Conservation (phyloP, 92 coral and sea anemone genomes). For the Meandrina meandrites region DNA sequence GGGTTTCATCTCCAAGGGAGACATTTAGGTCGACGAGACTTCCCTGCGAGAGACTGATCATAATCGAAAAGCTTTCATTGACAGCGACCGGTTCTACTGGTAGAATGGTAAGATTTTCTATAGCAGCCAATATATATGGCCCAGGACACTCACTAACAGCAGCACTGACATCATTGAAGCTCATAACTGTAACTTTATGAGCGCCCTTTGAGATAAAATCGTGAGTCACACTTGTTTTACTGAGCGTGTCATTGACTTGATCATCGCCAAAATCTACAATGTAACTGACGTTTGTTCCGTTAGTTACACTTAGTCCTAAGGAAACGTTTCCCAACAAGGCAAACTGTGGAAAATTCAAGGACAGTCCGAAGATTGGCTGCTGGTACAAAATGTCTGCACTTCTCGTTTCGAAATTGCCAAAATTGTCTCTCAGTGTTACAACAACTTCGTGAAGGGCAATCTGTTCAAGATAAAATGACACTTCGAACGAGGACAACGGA, state of each 20-base stretch:
- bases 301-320: neutral
- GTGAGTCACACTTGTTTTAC: constrained; percentile 8
- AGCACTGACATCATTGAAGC: constrained; percentile 29
- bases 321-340: constrained; percentile 3
- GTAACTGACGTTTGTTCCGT: constrained; percentile 37
- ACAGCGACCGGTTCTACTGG: neutral
- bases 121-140: constrained; percentile 2
- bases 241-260: neutral
- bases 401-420: neutral
- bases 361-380: neutral
- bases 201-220: constrained; percentile 10
- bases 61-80: neutral
- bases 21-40: constrained; percentile 22
- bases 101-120: neutral
- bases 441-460: neutral
- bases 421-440: neutral
- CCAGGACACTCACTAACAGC: constrained; percentile 10
- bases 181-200: constrained; percentile 10
- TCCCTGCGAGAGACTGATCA: constrained; percentile 15
- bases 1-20: constrained; percentile 43
- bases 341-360: constrained; percentile 9
- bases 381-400: neutral
- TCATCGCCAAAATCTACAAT: constrained; percentile 18
- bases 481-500: neutral
- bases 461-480: constrained; percentile 4